Percentiles rank a stretch among this genome's conserved stretches.
Evolutionary conservation across 2,113 vertebrate genomes (phyloP).

Genomic region (Corythaixoides concolor): DNA sequence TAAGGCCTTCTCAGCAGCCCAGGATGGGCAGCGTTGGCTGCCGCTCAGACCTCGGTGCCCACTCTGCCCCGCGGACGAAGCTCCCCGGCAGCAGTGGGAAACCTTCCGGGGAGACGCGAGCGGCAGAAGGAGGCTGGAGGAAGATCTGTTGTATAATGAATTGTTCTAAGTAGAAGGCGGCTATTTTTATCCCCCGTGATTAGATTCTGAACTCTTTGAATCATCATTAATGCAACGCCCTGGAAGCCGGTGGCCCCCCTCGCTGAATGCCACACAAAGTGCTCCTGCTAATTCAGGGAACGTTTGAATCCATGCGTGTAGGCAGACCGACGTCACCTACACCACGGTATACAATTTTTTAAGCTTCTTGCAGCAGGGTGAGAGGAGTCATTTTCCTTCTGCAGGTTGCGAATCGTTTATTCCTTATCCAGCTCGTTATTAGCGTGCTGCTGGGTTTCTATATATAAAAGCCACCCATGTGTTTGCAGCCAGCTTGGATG

Average conservation of each 20-base stretch:
- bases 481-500: not conserved
- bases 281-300: slow-evolving; percentile 59
- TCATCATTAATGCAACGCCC: slow-evolving; percentile 60
- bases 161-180: slow-evolving; percentile 17
- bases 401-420: not conserved
- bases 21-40: not conserved
- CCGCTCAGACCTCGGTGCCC: not conserved
- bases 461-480: slow-evolving; percentile 15
- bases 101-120: not conserved
- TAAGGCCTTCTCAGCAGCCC: no score
- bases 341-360: not conserved
- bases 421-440: not conserved
- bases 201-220: slow-evolving; percentile 64
- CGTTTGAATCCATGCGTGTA: slow-evolving; percentile 19
- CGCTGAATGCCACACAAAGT: slow-evolving; percentile 2
- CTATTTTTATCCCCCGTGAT: slow-evolving; percentile 62
- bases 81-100: not conserved
- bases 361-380: not conserved
- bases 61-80: not conserved
- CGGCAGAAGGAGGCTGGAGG: not conserved
- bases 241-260: slow-evolving; percentile 21
- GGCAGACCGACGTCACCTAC: slow-evolving; percentile 60
- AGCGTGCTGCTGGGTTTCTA: not conserved
- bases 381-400: not conserved
- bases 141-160: slow-evolving; percentile 48